Percentiles rank a stretch among this genome's conserved stretches.
Evolutionary conservation across 2,113 vertebrate species (phyloP).

Genomic region (Ondatra zibethicus): DNA sequence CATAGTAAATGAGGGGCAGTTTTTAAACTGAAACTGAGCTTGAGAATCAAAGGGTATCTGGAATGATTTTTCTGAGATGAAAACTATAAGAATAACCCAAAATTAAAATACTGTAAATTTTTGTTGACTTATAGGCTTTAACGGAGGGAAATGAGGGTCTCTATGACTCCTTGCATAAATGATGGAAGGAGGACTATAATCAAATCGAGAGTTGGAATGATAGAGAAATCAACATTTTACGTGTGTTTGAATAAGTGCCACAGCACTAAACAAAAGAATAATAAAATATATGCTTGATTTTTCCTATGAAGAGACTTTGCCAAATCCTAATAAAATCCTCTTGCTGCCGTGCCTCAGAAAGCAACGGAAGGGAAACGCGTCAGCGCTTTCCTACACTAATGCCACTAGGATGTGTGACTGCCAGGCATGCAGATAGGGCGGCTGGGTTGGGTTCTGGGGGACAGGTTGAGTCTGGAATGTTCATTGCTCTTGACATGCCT

Average conservation of each 20-base stretch:
- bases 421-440: conserved; percentile 40
- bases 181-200: conserved; percentile 9
- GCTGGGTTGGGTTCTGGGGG: conserved; percentile 29
- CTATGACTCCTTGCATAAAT: not conserved
- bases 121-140: not conserved
- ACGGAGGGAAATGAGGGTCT: conserved; percentile 36
- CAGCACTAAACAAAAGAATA: conserved; percentile 48
- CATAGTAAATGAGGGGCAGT: not conserved
- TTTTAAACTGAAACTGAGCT: not conserved
- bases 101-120: not conserved
- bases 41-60: not conserved
- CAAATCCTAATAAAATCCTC: conserved; percentile 65
- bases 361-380: conserved; percentile 55
- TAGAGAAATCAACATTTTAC: conserved; percentile 34
- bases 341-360: conserved; percentile 60
- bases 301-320: conserved; percentile 61
- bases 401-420: conserved; percentile 36
- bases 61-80: conserved; percentile 43
- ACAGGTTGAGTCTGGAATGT: conserved; percentile 50
- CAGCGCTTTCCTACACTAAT: conserved; percentile 51
- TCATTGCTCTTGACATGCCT: not conserved
- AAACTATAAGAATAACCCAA: not conserved
- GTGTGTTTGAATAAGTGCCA: conserved; percentile 56
- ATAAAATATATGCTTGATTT: conserved; percentile 67
- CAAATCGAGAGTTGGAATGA: conserved; percentile 37